A percentile compares a stretch with the other conserved stretches of the same genome.
These are phyloP conservation scores for Anguilla megastoma DNA, from an alignment of 2,797 vertebrate species.

Conservation along the genomic window DNA sequence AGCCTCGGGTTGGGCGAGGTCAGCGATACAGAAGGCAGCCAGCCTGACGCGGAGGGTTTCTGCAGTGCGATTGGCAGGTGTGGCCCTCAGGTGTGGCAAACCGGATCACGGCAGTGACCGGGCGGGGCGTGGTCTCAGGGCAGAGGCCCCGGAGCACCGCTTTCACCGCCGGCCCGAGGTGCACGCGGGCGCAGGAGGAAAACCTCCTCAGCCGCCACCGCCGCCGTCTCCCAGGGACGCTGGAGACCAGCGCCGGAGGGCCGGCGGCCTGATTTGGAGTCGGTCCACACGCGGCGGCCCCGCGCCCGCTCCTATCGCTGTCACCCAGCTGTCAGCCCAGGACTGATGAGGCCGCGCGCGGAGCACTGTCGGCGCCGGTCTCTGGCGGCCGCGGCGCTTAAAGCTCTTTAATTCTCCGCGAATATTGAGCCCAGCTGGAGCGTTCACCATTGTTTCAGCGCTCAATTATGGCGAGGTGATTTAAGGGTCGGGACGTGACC, in stretches of 20 bases:
- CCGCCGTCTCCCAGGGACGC: background rate
- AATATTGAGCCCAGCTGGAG: conserved; percentile 34
- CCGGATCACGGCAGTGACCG: background rate
- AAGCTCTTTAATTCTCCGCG: conserved; percentile 27
- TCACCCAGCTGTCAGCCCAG: conserved; percentile 27
- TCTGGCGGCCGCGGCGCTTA: conserved; percentile 6
- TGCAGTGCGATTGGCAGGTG: background rate
- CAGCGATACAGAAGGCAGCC: background rate
- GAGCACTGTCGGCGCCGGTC: conserved; percentile 11
- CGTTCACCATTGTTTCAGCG: conserved; percentile 19
- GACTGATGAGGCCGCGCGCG: conserved; percentile 24
- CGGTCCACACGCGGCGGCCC: background rate
- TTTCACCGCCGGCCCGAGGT: background rate
- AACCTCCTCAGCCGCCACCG: background rate
- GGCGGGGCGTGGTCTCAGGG: background rate
- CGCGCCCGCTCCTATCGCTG: conserved; percentile 20
- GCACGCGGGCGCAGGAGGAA: background rate
- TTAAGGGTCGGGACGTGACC: conserved; percentile 16
- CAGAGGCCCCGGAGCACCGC: background rate
- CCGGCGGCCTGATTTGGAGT: conserved; percentile 12
- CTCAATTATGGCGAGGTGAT: conserved; percentile 29
- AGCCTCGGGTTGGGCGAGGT: no score
- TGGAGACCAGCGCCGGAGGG: background rate
- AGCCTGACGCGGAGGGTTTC: background rate
- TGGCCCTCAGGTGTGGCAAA: background rate